phyloP scores from a whole-genome alignment of 2,888 invertebrate species.

The Leucophenga montana region DNA sequence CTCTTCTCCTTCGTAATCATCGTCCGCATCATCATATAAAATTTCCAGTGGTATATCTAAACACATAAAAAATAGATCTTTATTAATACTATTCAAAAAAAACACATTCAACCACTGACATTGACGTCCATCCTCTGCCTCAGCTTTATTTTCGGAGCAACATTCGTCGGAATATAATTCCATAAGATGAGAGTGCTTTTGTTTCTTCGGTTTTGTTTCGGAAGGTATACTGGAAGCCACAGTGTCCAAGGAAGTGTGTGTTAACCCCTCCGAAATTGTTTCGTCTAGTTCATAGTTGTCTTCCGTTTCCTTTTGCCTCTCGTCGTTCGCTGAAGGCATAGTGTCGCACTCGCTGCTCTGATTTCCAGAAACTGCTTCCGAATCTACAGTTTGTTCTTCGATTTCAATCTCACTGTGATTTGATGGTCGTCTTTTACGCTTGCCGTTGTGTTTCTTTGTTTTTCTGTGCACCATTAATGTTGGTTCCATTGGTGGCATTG shows the following conservation, averaged over 20 bases:
- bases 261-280: neutral
- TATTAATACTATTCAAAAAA: neutral
- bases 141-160: constrained; percentile 40
- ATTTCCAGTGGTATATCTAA: constrained; percentile 55
- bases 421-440: constrained; percentile 46
- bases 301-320: constrained; percentile 29
- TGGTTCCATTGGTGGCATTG: constrained; percentile 67
- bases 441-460: constrained; percentile 44
- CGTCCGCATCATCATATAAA: constrained; percentile 50
- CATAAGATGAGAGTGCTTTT: constrained; percentile 75
- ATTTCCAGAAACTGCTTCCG: constrained; percentile 30
- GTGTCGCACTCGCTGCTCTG: no score
- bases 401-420: constrained; percentile 15
- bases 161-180: constrained; percentile 74
- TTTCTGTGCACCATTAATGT: constrained; percentile 38
- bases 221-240: no score
- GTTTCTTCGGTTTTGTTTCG: constrained; percentile 42
- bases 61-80: neutral
- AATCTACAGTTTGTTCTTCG: constrained; percentile 37
- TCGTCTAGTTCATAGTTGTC: constrained; percentile 36
- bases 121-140: constrained; percentile 41
- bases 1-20: constrained; percentile 78
- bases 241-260: neutral
- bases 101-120: constrained; percentile 43
- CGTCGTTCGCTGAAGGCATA: no score